phyloP scores from a whole-genome alignment of 92 coral and sea anemone genomes.

The Porites lobata region DNA sequence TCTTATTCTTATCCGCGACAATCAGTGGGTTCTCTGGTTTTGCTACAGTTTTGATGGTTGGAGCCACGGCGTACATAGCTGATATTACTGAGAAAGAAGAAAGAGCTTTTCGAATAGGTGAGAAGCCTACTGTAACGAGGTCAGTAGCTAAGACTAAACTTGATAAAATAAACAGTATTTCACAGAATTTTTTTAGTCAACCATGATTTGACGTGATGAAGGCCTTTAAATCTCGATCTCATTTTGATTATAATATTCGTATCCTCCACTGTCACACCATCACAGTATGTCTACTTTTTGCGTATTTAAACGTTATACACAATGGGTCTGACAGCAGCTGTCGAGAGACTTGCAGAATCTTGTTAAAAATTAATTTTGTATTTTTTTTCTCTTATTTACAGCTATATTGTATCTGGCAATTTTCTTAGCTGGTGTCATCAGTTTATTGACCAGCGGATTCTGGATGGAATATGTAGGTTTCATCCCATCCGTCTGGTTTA shows the following conservation, averaged over 20 bases:
- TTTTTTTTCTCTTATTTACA: neutral
- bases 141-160: neutral
- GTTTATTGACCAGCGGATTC: slow-evolving; percentile 85
- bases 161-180: too few relatives aligned
- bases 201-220: too few relatives aligned
- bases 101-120: slow-evolving; percentile 78
- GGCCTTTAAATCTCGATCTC: too few relatives aligned
- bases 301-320: too few relatives aligned
- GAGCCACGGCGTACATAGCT: slow-evolving; percentile 76
- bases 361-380: neutral
- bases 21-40: slow-evolving; percentile 78
- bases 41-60: slow-evolving; percentile 63
- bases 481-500: slow-evolving; percentile 80
- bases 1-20: slow-evolving; percentile 64
- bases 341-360: neutral
- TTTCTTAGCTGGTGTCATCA: slow-evolving; percentile 75
- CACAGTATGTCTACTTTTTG: too few relatives aligned
- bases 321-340: too few relatives aligned
- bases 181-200: too few relatives aligned
- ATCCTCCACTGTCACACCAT: too few relatives aligned
- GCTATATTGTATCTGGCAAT: slow-evolving; percentile 73
- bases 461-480: slow-evolving; percentile 78
- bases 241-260: too few relatives aligned
- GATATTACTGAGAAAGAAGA: slow-evolving; percentile 67
- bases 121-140: neutral